Evolutionary conservation across 2,888 invertebrate genomes (phyloP).

Genomic region (Dioctria rufipes): DNA sequence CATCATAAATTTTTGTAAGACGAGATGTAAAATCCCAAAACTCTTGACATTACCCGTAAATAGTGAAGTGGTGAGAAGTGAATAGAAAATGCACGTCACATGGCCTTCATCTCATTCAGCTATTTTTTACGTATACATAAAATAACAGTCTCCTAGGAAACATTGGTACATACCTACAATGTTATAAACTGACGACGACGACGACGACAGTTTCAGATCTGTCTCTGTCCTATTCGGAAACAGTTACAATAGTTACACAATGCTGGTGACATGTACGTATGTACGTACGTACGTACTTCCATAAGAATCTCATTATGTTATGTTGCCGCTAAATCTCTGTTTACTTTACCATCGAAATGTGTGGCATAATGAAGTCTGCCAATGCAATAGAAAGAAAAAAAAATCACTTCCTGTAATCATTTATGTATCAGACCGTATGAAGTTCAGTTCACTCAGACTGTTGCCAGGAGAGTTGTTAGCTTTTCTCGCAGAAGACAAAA

Average conservation of each 20-base stretch:
- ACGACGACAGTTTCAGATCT: neutral
- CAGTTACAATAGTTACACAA: neutral
- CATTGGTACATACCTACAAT: neutral
- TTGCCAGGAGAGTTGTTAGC: too few species aligned
- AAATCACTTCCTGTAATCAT: constrained; percentile 38
- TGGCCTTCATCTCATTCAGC: constrained; percentile 18
- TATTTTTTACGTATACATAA: neutral
- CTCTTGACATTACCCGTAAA: constrained; percentile 28
- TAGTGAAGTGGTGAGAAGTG: constrained; percentile 9
- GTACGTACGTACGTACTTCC: too few species aligned
- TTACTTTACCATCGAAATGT: neutral
- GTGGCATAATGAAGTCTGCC: neutral
- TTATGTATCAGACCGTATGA: neutral
- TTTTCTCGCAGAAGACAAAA: too few species aligned
- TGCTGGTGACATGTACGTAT: too few species aligned
- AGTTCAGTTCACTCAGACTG: too few species aligned
- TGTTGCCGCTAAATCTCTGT: constrained; percentile 19
- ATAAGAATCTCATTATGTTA: neutral
- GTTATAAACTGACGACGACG: neutral
- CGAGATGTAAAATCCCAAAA: neutral
- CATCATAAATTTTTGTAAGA: too few species aligned
- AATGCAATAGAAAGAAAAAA: neutral
- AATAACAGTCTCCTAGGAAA: neutral
- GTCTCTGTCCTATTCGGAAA: neutral
- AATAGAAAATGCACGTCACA: neutral